Base-by-base conservation (phyloP, 2,888 invertebrate genomes). In the Ectropis crepuscularia region DNA sequence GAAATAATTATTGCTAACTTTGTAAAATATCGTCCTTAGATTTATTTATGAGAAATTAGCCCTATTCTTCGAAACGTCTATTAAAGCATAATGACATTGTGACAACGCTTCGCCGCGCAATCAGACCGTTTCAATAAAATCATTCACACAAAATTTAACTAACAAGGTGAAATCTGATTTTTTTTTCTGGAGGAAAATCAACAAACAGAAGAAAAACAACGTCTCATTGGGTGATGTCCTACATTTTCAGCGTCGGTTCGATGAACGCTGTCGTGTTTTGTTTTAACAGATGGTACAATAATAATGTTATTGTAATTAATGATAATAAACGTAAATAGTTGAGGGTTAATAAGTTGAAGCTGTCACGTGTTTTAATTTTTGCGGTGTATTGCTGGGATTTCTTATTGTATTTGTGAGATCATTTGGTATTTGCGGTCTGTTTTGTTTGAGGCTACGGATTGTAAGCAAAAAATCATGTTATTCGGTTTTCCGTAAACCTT, bases 31-130 rank as follows among this genome's bases (percentile, higher is more conserved):
- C 10, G 63, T 58, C 53, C 63, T 58, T 54, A 50, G 53, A 49
- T 55, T 63, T 50, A 63, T 63, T 63, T 54, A 63, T 58, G 54
- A 58, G 63, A 49, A 50, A 63, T 63, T 59, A 59, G 54, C 58
- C 55, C 42, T 63, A 55, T 63, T 59, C 59, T 49, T 58, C 12
- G 28, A 39, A 48, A 6, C 39, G 37, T 41, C 9, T 6, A 36
- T 48, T 38, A 50, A 36, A 42, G 0, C 10, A 28, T 53, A 53
- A 45, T 59, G 49, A 37, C 37, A 5, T 16, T 36, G 11, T 50
- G 54, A 58, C 46, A 51, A 39, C 11, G 36, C 9, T 42, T 39
- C 10, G 11, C 38, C 43, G 12, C 7, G 51, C 36, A 57, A 62
- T 53, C 9, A 12, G 39, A 51, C 7, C 45, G 45, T 55, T 10